Percentiles rank a stretch among this genome's conserved stretches.
phyloP scores from a whole-genome alignment of 23 tunicate species.

The Trididemnum nubilum region DNA sequence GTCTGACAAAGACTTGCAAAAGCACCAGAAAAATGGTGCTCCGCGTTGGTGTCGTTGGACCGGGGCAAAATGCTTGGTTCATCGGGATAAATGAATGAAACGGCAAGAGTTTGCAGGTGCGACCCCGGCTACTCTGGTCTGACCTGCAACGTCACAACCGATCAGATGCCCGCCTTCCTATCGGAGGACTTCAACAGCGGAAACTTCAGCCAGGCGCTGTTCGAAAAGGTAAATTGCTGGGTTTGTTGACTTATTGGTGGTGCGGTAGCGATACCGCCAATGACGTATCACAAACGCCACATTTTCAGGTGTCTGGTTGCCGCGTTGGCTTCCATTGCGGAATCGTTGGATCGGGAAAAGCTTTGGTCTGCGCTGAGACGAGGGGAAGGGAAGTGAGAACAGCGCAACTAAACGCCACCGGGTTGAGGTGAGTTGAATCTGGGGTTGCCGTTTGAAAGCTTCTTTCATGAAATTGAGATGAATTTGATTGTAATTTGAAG shows the following conservation, averaged over 20 bases:
- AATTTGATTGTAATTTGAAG: background rate
- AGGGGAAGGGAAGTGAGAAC: constrained; percentile 51
- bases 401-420: constrained; percentile 53
- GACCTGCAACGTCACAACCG: constrained; percentile 42
- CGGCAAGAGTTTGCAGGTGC: too few species aligned
- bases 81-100: too few species aligned
- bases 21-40: too few species aligned
- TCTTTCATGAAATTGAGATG: background rate
- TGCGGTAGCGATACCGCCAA: background rate
- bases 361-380: constrained; percentile 55
- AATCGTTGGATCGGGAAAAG: constrained; percentile 66
- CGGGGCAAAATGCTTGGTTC: too few species aligned
- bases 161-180: constrained; percentile 19
- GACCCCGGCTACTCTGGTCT: constrained; percentile 49
- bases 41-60: too few species aligned
- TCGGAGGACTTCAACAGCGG: constrained; percentile 45
- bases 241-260: background rate
- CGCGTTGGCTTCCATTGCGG: constrained; percentile 75
- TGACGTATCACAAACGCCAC: background rate
- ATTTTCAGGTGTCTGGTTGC: constrained; percentile 42
- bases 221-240: constrained; percentile 31
- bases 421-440: constrained; percentile 33
- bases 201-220: background rate
- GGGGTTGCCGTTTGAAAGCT: too few species aligned
- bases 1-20: too few species aligned